Percentiles rank a stretch among this genome's conserved stretches.
phyloP scores from a whole-genome alignment of 2,888 invertebrate species.

The Scaptomyza reducta region DNA sequence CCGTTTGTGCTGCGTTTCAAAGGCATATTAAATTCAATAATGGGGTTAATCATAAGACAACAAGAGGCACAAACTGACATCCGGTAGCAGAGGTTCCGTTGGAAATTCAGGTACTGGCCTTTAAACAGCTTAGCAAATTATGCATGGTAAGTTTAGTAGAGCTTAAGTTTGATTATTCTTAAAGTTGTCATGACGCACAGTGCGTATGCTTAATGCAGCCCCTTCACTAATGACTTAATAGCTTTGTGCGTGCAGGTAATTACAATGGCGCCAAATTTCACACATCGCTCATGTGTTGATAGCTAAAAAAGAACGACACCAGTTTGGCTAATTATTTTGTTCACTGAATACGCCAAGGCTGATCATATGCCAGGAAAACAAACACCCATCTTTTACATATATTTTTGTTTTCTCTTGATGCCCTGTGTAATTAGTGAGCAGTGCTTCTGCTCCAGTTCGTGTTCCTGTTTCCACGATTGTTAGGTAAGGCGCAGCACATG shows the following conservation, averaged over 20 bases:
- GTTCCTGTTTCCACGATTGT: background rate
- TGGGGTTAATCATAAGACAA: slow-evolving; percentile 58
- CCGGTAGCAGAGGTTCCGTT: slow-evolving; percentile 7
- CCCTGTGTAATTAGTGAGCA: slow-evolving; percentile 35
- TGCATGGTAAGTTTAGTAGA: slow-evolving; percentile 23
- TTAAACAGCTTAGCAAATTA: slow-evolving; percentile 31
- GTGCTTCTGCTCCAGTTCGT: slow-evolving; percentile 25
- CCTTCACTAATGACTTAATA: slow-evolving; percentile 44
- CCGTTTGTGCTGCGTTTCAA: slow-evolving; percentile 37
- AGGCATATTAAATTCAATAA: slow-evolving; percentile 54
- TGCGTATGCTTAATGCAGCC: slow-evolving; percentile 47
- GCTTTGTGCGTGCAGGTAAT: slow-evolving; percentile 42
- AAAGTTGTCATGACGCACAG: background rate
- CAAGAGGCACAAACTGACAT: slow-evolving; percentile 24
- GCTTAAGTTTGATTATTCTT: slow-evolving; percentile 18
- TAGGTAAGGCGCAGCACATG: background rate
- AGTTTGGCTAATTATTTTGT: slow-evolving; percentile 68
- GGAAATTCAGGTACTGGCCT: slow-evolving; percentile 11
- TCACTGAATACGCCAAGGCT: slow-evolving; percentile 58
- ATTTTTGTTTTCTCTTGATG: slow-evolving; percentile 15
- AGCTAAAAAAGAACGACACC: slow-evolving; percentile 31
- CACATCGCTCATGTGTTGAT: slow-evolving; percentile 29
- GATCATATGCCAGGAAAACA: slow-evolving; percentile 43
- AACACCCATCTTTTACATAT: slow-evolving; percentile 37
- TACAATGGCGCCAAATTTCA: slow-evolving; percentile 34